phyloP scores from a whole-genome alignment of 2,797 vertebrate genomes.

The Miichthys miiuy region DNA sequence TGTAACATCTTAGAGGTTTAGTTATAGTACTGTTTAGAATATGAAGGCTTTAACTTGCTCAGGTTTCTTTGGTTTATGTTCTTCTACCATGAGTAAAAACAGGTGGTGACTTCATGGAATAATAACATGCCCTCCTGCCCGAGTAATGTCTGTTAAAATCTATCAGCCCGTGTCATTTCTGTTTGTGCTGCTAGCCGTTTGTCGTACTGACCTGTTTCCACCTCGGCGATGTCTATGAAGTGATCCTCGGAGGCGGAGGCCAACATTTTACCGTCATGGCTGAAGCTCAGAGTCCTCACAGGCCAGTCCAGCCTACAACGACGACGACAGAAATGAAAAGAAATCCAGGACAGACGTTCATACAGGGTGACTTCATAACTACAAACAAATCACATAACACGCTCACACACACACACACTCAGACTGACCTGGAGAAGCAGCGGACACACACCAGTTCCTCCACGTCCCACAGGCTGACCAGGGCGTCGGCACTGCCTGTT shows the following conservation, averaged over 20 bases:
- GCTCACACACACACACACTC: not conserved
- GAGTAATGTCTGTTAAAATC: too few species aligned
- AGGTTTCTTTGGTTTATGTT: too few species aligned
- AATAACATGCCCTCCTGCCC: too few species aligned
- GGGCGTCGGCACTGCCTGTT: conserved; percentile 95
- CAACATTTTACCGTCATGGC: conserved; percentile 97
- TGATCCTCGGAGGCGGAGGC: conserved; percentile 97
- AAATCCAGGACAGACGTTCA: not conserved
- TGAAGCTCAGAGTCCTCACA: conserved; percentile 96
- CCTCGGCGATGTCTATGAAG: conserved; percentile 98
- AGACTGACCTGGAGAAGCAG: conserved; percentile 94
- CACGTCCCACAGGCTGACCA: conserved; percentile 97
- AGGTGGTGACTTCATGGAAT: too few species aligned
- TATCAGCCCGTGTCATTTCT: too few species aligned
- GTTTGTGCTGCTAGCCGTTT: too few species aligned
- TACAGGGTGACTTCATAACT: not conserved
- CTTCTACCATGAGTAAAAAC: too few species aligned
- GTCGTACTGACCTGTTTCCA: conserved; percentile 91
- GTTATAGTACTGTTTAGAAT: too few species aligned
- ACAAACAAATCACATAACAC: too few species aligned
- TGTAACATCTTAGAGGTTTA: too few species aligned
- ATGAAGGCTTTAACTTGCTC: too few species aligned
- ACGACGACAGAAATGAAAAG: rapidly evolving
- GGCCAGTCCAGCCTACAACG: conserved; percentile 94
- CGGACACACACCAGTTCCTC: conserved; percentile 97